Base-by-base conservation (phyloP, 2,797 vertebrate genomes). In the Myotis myotis region DNA sequence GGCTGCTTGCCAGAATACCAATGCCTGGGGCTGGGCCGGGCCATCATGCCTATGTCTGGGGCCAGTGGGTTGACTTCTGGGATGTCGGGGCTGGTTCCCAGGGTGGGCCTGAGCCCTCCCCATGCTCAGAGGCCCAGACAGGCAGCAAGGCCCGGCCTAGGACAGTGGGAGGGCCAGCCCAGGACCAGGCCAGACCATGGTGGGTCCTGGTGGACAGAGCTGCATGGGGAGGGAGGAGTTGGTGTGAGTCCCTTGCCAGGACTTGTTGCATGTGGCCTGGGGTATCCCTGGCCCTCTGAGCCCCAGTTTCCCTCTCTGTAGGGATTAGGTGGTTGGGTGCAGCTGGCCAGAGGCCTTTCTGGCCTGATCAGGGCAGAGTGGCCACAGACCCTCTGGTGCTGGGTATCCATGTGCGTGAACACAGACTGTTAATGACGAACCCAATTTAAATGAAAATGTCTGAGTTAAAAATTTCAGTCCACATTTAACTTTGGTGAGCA, bases 381-480 rank as follows among this genome's bases (percentile, higher is more conserved):
- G 44, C 53, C 23, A 15, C 57, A 23, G 51, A 72, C 51, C 70
- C 13, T 41, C 64, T 20, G 57, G 71, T 51, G 44, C 38, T 0
- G 3, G 51, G 15, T 8, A 4, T 44, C 53, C 75, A 8, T 0
- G 2, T 12, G 44, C 28, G 9, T 47, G 30, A 82, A 36, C 20
- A 28, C 78, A 71, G 72, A 68, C 28, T 85, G 80, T 68, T 94
- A 94, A 94, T 79, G 89, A 96, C 96, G 87, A 95, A 51, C 79
- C 53, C 5, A 33, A 75, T 89, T 92, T 93, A 91, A 96, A 92
- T 44, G 84, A 96, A 95, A 91, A 92, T 8, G 17, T 57, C 96
- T 94, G 87, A 97, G 93, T 93, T 93, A 92, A 95, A 97, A 85
- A 44, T 96, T 95, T 96, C 87, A 25, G 85, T 92, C 87, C 78